phyloP scores from a whole-genome alignment of 2,113 vertebrate species.

The Mandrillus leucophaeus region DNA sequence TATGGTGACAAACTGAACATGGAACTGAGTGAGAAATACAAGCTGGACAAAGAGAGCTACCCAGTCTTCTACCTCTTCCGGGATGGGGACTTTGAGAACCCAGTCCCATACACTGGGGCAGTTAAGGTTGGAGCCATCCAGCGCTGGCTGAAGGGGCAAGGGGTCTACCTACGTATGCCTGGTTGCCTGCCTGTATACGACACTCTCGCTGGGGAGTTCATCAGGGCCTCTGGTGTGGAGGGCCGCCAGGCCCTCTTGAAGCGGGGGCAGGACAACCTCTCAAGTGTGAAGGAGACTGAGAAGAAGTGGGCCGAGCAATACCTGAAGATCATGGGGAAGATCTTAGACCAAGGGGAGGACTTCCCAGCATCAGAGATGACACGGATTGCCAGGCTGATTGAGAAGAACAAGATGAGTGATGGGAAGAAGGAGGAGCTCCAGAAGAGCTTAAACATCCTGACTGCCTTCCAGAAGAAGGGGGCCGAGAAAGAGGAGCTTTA shows the following conservation, averaged over 20 bases:
- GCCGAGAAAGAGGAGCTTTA: slow-evolving; percentile 86
- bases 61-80: slow-evolving; percentile 86
- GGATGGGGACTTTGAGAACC: slow-evolving; percentile 87
- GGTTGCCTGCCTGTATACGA: slow-evolving; percentile 87
- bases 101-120: slow-evolving; percentile 80
- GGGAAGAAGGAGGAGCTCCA: slow-evolving; percentile 88
- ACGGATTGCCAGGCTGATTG: slow-evolving; percentile 85
- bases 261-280: slow-evolving; percentile 79
- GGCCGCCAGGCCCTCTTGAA: slow-evolving; percentile 82
- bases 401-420: slow-evolving; percentile 89
- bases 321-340: slow-evolving; percentile 88
- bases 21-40: slow-evolving; percentile 87
- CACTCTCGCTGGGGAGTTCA: slow-evolving; percentile 83
- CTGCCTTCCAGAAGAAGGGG: slow-evolving; percentile 87
- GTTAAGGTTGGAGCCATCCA: slow-evolving; percentile 86
- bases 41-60: slow-evolving; percentile 87
- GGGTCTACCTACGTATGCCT: slow-evolving; percentile 89
- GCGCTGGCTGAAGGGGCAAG: slow-evolving; percentile 87
- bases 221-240: slow-evolving; percentile 72
- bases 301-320: slow-evolving; percentile 87
- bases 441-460: slow-evolving; percentile 88
- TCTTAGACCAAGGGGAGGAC: slow-evolving; percentile 86
- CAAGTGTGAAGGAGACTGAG: slow-evolving; percentile 78
- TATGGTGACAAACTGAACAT: slow-evolving; percentile 90
- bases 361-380: slow-evolving; percentile 83